Conservation (phyloP, 1,140 invertebrate species). For the Ectropis grisescens region DNA sequence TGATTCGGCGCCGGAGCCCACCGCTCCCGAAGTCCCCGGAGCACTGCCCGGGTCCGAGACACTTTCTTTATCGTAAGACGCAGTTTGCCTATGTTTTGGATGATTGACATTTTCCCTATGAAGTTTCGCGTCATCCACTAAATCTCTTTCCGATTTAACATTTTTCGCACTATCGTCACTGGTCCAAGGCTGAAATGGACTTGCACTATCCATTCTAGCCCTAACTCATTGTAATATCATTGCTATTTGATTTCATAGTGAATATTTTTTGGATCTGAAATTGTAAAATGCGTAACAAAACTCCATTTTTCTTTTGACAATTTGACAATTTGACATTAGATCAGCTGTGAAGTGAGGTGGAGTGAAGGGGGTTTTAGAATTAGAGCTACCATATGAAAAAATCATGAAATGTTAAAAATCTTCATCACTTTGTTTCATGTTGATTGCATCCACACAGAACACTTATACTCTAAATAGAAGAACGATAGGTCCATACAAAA, state of each 20-base stretch:
- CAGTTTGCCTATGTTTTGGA: slow-evolving; percentile 69
- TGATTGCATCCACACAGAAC: too few relatives aligned
- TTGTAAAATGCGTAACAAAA: slow-evolving; percentile 65
- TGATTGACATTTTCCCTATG: slow-evolving; percentile 69
- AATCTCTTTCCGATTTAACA: slow-evolving; percentile 58
- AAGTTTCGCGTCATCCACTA: slow-evolving; percentile 68
- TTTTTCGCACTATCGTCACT: slow-evolving; percentile 56
- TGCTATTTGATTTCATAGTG: slow-evolving; percentile 54
- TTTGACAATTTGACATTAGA: slow-evolving; percentile 48
- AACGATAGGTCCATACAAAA: too few relatives aligned
- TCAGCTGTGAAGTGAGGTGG: slow-evolving; percentile 61
- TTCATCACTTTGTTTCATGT: too few relatives aligned
- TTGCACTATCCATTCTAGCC: slow-evolving; percentile 63
- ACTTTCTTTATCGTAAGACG: slow-evolving; percentile 67
- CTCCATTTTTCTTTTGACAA: slow-evolving; percentile 51
- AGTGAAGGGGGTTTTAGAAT: slow-evolving; percentile 29
- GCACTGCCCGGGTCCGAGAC: slow-evolving; percentile 42
- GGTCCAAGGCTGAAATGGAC: slow-evolving; percentile 67
- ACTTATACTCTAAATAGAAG: too few relatives aligned
- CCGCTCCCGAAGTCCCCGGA: slow-evolving; percentile 42
- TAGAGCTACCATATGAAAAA: too few relatives aligned
- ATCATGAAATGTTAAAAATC: too few relatives aligned
- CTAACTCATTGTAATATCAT: slow-evolving; percentile 30
- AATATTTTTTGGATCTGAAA: slow-evolving; percentile 41
- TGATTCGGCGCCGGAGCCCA: slow-evolving; percentile 28